Base-by-base conservation (phyloP, 2,113 vertebrate species). In the Pica pica region DNA sequence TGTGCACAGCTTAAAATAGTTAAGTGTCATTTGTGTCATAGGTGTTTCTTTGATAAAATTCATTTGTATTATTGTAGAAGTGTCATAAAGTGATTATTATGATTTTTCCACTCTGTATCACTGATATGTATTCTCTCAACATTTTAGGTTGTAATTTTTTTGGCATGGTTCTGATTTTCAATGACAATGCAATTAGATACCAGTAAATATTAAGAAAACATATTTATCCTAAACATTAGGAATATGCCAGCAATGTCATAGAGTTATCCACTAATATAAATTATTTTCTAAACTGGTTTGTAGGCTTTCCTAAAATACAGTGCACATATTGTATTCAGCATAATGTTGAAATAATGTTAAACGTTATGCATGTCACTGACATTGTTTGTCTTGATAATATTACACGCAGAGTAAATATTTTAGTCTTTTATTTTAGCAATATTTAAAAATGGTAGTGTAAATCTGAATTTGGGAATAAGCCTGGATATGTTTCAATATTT, bases 291-390 rank as follows among this genome's bases (percentile, higher is more conserved):
- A 59, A 63, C 21, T 30, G n/a, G 41, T 46, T 50, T 68, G 5
- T 47, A 39, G 49, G 7, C 21, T 30, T 92, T 87, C 9, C 41
- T 85, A 46, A 89, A 85, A 69, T 24, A 18, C 37, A n/a, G 74
- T 95, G 95, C 88, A 93, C 91, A 91, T 95, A 92, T 85, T 87
- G 50, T 95, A 75, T 91, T 90, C 77, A 89, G 57, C 52, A 50
- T 64, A 83, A 85, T 81, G 71, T 85, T 75, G 49, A 93, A 93
- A 49, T 57, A 47, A 64, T 68, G 37, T 73, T 76, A 68, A 59
- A 78, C 0, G 7, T 89, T 83, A 37, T 81, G 88, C 78, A 91
- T 90, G 83, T 70, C 71, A 69, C 46, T 74, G 84, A 28, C 64
- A 44, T 47, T 92, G 53, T 91, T 91, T 94, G 57, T 92, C 83